Conservation (phyloP, 2,888 invertebrate species). For the Trichopria drosophilae region DNA sequence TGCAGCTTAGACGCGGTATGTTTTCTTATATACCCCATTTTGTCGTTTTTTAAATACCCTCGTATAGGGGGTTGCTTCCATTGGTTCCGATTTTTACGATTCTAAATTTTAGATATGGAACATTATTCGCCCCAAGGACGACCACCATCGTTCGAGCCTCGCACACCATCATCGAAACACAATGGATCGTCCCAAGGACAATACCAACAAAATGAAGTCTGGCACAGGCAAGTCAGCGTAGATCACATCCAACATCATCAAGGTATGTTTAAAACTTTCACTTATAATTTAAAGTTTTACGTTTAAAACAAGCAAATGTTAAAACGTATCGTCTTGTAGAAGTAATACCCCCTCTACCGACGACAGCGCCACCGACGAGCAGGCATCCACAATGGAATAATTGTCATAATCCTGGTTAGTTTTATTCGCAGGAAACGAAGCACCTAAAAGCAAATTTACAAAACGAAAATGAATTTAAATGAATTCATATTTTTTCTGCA, state of each 20-base stretch:
- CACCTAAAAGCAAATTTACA: conserved; percentile 18
- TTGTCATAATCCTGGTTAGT: conserved; percentile 54
- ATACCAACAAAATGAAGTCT: conserved; percentile 47
- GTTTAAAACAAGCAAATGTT: conserved; percentile 27
- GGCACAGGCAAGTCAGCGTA: conserved; percentile 50
- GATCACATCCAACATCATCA: conserved; percentile 47
- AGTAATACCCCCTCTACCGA: conserved; percentile 65
- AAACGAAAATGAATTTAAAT: too few species aligned
- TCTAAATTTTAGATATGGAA: conserved; percentile 44
- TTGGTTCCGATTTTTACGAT: conserved; percentile 3
- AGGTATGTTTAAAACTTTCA: conserved; percentile 50
- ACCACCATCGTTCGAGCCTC: conserved; percentile 53
- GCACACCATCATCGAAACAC: conserved; percentile 48
- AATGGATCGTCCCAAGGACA: conserved; percentile 55
- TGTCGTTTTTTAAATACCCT: conserved; percentile 11
- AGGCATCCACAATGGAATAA: conserved; percentile 52
- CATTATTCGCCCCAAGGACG: conserved; percentile 46
- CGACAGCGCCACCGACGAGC: conserved; percentile 60
- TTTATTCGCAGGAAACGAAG: too few species aligned
- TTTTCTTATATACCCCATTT: conserved; percentile 9
- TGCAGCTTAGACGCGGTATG: conserved; percentile 50
- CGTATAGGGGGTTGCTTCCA: not conserved
- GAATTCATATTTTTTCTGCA: too few species aligned
- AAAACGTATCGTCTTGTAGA: conserved; percentile 57
- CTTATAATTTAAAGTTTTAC: conserved; percentile 7